Evolutionary conservation across 2,888 invertebrate genomes (phyloP).

Genomic region (Lamproptera curius): DNA sequence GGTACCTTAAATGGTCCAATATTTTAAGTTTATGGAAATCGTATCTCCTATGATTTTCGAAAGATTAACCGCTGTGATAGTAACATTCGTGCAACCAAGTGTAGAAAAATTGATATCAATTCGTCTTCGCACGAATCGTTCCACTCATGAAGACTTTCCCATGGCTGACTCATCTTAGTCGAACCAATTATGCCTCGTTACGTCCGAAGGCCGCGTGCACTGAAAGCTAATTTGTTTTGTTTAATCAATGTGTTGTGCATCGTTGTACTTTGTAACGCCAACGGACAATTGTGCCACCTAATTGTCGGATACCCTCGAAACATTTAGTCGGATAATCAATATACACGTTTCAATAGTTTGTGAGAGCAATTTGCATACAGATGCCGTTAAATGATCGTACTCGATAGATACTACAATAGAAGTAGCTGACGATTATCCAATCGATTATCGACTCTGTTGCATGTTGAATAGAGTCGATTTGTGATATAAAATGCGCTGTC

Average conservation of each 20-base stretch:
- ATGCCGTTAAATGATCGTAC: slow-evolving; percentile 41
- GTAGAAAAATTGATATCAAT: too few relatives aligned
- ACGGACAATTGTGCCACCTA: too few relatives aligned
- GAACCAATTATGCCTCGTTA: slow-evolving; percentile 29
- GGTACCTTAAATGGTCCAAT: too few relatives aligned
- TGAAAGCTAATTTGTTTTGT: slow-evolving; percentile 38
- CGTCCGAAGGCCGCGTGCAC: slow-evolving; percentile 38
- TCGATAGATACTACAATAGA: slow-evolving; percentile 28
- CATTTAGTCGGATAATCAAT: background rate
- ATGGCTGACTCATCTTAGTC: slow-evolving; percentile 23
- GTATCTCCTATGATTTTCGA: too few relatives aligned
- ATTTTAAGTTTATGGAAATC: too few relatives aligned
- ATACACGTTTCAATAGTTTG: slow-evolving; percentile 46
- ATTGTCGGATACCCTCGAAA: slow-evolving; percentile 55
- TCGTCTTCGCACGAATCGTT: background rate
- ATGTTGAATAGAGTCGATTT: background rate
- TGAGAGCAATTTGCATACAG: slow-evolving; percentile 58
- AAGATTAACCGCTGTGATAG: too few relatives aligned
- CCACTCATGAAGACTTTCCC: slow-evolving; percentile 1
- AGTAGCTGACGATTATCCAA: slow-evolving; percentile 7
- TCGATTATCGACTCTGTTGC: slow-evolving; percentile 21
- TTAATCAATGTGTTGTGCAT: slow-evolving; percentile 34
- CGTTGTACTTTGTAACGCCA: background rate
- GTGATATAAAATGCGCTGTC: too few relatives aligned
- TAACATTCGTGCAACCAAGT: too few relatives aligned